Conservation (phyloP, 2,888 invertebrate genomes). For the Drosophila phalerata region DNA sequence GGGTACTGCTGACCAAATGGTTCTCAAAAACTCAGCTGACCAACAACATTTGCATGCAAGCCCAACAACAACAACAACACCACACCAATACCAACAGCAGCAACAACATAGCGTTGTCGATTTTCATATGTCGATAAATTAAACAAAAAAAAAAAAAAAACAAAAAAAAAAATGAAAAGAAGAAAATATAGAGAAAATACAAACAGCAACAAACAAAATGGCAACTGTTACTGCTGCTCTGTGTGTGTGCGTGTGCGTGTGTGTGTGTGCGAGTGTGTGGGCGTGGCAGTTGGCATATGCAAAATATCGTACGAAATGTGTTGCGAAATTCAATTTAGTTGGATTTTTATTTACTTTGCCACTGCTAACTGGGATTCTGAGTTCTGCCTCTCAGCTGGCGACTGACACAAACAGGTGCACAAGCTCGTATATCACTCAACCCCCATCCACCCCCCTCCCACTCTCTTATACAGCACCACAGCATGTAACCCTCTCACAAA, state of each 20-base stretch:
- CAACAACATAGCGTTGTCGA: constrained; percentile 29
- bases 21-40: constrained; percentile 39
- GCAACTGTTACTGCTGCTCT: constrained; percentile 19
- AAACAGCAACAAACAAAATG: constrained; percentile 20
- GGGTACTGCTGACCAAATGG: constrained; percentile 34
- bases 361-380: constrained; percentile 35
- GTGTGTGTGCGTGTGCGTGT: constrained; percentile 28
- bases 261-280: constrained; percentile 14
- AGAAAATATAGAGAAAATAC: constrained; percentile 18
- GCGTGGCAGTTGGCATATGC: constrained; percentile 55
- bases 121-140: constrained; percentile 63
- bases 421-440: constrained; percentile 48
- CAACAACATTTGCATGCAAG: constrained; percentile 49
- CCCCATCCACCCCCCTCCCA: not conserved
- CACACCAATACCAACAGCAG: not conserved
- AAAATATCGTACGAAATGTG: constrained; percentile 54
- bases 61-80: constrained; percentile 15
- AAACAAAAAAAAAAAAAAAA: constrained; percentile 16
- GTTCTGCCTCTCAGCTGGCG: constrained; percentile 18
- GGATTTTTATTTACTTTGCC: constrained; percentile 71
- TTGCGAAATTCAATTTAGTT: constrained; percentile 68
- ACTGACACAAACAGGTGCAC: constrained; percentile 63
- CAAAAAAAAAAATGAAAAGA: not conserved
- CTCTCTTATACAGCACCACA: not conserved
- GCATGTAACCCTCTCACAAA: not conserved